Evolutionary conservation across 2,113 vertebrate genomes (phyloP), one percentile per base, ranked within the genome.

Genomic region (Electrona antarctica): DNA sequence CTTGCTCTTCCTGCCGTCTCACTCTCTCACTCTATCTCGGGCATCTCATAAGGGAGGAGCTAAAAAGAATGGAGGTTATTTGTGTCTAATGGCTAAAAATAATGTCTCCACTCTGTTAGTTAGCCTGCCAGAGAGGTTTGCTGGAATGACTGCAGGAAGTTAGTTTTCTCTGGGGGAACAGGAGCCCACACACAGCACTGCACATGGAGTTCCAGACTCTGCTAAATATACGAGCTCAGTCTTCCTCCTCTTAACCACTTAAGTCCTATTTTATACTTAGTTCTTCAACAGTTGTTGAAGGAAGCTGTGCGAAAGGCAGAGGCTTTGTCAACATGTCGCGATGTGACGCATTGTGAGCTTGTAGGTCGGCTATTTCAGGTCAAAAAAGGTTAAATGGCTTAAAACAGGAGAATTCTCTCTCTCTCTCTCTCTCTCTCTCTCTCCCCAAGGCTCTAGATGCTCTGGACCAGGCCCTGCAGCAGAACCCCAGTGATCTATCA

Each of bases 381-480:
- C 21, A 21, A 21, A 21, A 21, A 21, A 21, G 21, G 21, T 21
- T 56, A 48, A 11, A 33, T 41, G 64, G 28, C 50, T 29, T 52
- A 45, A 6, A 13, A 6, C 12, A 14, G 13, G 11, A n/a, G 64
- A 9, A 49, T 7, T 58, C 13, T 15, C 15, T 49, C 33, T 64
- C 28, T 58, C 14, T 13, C 54, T 60, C 4, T 47, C 55, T 8
- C 7, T 21, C 55, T 57, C 55, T 14, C 55, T 15, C 55, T 57
- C 55, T 15, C 21, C 21, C 21, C 21, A 21, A 98, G 96, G 96
- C 96, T 41, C 91, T 97, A 3, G 89, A 92, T 60, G 92, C 94
- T 82, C 92, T 96, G 85, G 94, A 97, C 69, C 81, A 86, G 73
- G 96, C 96, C n/a, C 91, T 98, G 69, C 92, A 94, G 84, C 93